phyloP scores from a whole-genome alignment of 2,797 vertebrate genomes.

The Rallus crepitans region DNA sequence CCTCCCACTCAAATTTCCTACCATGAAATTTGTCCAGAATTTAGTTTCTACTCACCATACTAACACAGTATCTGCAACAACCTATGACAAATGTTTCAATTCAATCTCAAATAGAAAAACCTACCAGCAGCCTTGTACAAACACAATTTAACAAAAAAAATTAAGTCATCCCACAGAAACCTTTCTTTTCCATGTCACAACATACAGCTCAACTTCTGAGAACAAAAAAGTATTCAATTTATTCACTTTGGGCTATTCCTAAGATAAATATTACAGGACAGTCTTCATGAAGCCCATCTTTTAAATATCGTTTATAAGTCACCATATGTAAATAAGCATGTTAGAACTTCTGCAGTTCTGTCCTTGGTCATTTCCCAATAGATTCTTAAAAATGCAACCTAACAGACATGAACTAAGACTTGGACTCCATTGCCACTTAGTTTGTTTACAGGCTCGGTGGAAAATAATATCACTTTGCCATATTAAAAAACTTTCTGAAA shows the following conservation, averaged over 20 bases:
- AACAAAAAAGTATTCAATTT: neutral
- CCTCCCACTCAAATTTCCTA: neutral
- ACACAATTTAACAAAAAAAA: neutral
- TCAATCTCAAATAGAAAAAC: neutral
- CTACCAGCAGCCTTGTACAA: neutral
- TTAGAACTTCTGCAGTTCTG: neutral
- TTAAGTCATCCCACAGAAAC: neutral
- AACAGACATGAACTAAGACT: neutral
- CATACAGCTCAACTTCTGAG: neutral
- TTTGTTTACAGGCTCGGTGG: neutral
- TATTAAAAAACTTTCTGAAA: neutral
- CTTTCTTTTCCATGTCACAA: neutral
- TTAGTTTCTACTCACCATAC: neutral
- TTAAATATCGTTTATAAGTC: neutral
- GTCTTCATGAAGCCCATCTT: neutral
- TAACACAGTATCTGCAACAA: neutral
- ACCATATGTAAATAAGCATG: fast-evolving
- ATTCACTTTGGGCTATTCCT: neutral
- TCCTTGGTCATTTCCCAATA: neutral
- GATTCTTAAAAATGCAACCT: neutral
- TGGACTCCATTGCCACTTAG: neutral
- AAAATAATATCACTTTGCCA: neutral
- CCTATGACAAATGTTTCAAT: neutral
- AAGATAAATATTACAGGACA: neutral
- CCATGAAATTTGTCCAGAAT: neutral